Base-by-base conservation (phyloP, 2,113 vertebrate genomes). In the Pluvialis apricaria region DNA sequence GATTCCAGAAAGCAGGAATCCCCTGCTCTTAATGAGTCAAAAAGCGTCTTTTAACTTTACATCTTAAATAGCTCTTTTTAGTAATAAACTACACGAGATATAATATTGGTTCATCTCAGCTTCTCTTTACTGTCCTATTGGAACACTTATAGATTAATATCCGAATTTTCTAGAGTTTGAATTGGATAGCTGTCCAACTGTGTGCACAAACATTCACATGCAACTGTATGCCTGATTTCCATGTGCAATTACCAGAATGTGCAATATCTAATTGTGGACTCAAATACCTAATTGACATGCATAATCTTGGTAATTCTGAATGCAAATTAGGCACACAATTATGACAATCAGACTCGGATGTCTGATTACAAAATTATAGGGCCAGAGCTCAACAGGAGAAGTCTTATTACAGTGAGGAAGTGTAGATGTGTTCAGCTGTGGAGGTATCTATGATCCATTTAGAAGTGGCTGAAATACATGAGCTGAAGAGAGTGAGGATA, bases 321-420 rank as follows among this genome's bases (percentile, higher is more conserved):
- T 94, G 84, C 42, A 96, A 91, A 96, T 92, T 47, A 90, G 79
- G 60, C 75, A 77, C 78, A 94, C 87, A 87, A 97, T 96, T 96
- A 97, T 86, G 92, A 86, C 83, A 97, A 95, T 96, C 89, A 95
- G 89, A n/a, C 55, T 38, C 42, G 83, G 92, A 90, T 91, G 89
- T 83, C 87, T 97, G 91, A 97, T 96, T 95, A 83, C 78, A 91
- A 92, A 95, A 97, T 97, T 94, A 91, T 0, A 97, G 89, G 75
- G 64, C 73, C 86, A 95, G 89, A 92, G 45, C 81, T 62, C 15
- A 81, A 70, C 54, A 52, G n/a, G 28, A 81, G 68, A 86, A 94
- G 75, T 34, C 54, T 90, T 51, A 54, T 45, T 65, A 58, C n/a
- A 92, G 60, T 17, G 62, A 80, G 76, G 84, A 75, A 89, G 75